Evolutionary conservation across 1,140 invertebrate genomes (phyloP), one percentile per base, ranked within the genome.

Genomic region (Drosophila kohkoa): DNA sequence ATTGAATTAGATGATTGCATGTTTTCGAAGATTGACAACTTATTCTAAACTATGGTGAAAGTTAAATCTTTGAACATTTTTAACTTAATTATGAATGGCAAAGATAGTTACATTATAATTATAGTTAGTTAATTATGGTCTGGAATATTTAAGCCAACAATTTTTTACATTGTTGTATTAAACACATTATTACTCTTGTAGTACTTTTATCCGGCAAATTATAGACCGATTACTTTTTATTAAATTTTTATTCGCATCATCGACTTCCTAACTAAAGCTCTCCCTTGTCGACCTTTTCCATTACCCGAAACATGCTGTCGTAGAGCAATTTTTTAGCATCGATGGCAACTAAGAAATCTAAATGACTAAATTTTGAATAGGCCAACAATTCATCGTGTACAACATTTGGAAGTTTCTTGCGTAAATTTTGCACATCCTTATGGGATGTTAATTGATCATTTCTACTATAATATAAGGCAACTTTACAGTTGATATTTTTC

Each of bases 291-390:
- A 88, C 75, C 16, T 35, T 48, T 5, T 79, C 67, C 69, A 94
- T 93, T 1, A 90, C 43, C 7, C 82, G 80, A 0, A 93, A 83
- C 30, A 93, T 75, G 55, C 79, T 75, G 25, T 93, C 79, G 58
- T 93, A 93, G 30, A 94, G 75, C 28, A 93, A 46, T 3, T 49
- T 79, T n/a, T 90, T 92, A 0, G 90, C 87, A 77, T 94, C 93
- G 4, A 92, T 94, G 0, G 91, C 94, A 74, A 86, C 92, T 43
- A 94, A 41, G 69, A 93, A 95, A 72, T 95, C 94, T 3, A 95
- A 15, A 67, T 95, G 94, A 79, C 93, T 94, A 45, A 94, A 95
- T 15, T 77, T 54, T 10, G 86, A 35, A 32, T 87, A 74, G 0
- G 83, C 69, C 1, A 94, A 74, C 41, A 91, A 76, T 10, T 92